phyloP scores from a whole-genome alignment of 1,140 invertebrate species.

The Nixonia krombeini region DNA sequence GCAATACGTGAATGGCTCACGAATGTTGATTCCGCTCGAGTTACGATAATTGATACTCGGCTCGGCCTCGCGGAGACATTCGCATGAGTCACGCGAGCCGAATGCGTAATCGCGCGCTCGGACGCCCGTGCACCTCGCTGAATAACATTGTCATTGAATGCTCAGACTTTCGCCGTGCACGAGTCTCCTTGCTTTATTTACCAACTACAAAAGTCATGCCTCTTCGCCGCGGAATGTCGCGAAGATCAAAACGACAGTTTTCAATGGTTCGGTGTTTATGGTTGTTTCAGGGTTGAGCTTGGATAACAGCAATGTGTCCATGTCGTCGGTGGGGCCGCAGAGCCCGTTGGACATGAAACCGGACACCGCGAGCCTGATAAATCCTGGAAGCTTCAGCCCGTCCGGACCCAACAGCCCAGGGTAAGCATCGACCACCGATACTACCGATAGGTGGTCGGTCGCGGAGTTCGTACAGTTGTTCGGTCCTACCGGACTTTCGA shows the following conservation, averaged over 20 bases:
- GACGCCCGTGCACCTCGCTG: too few relatives aligned
- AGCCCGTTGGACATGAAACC: slow-evolving; percentile 89
- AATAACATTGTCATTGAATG: too few relatives aligned
- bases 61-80: too few relatives aligned
- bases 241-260: background rate
- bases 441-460: too few relatives aligned
- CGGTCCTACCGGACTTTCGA: too few relatives aligned
- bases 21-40: background rate
- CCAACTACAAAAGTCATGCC: background rate
- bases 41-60: background rate
- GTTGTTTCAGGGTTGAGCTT: slow-evolving; percentile 76
- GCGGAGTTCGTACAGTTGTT: too few relatives aligned
- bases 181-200: too few relatives aligned
- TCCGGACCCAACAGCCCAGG: slow-evolving; percentile 77
- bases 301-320: slow-evolving; percentile 78
- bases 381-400: slow-evolving; percentile 77
- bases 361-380: slow-evolving; percentile 83
- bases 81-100: too few relatives aligned
- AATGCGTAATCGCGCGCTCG: too few relatives aligned
- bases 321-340: slow-evolving; percentile 81
- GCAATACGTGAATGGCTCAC: background rate
- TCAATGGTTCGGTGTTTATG: slow-evolving; percentile 14
- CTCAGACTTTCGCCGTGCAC: too few relatives aligned
- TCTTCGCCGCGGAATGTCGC: too few relatives aligned
- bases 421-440: slow-evolving; percentile 70